Conservation (phyloP, 2,888 invertebrate genomes). For the Blomia tropicalis region DNA sequence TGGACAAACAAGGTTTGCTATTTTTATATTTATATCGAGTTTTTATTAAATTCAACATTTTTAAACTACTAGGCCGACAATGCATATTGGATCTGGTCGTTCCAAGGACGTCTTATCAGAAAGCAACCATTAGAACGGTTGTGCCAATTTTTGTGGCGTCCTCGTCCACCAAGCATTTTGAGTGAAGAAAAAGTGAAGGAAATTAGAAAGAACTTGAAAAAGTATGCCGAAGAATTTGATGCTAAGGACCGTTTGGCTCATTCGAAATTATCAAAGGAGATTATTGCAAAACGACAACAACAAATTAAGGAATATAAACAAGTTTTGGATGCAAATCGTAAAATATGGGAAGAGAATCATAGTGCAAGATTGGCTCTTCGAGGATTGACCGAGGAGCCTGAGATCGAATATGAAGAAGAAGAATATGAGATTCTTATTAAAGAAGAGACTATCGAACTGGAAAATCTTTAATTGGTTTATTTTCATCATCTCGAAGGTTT, state of each 20-base stretch:
- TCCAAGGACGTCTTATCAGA: constrained; percentile 64
- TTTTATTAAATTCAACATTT: neutral
- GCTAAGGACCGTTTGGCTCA: constrained; percentile 83
- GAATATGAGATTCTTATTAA: constrained; percentile 93
- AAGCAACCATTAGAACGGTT: constrained; percentile 79
- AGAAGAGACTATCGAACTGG: constrained; percentile 71
- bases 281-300: constrained; percentile 74
- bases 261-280: constrained; percentile 68
- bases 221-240: constrained; percentile 87
- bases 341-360: constrained; percentile 61
- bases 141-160: constrained; percentile 88
- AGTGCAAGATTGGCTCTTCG: constrained; percentile 47
- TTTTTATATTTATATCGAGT: neutral
- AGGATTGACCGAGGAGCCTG: constrained; percentile 2
- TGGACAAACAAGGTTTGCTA: constrained; percentile 73
- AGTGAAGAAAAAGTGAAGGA: constrained; percentile 65
- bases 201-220: constrained; percentile 91
- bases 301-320: constrained; percentile 70
- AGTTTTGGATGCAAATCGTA: constrained; percentile 56
- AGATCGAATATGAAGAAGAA: constrained; percentile 75
- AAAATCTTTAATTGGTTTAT: too few relatives aligned
- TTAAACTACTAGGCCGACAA: constrained; percentile 42
- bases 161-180: constrained; percentile 71
- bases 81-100: constrained; percentile 94
- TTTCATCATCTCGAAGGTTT: too few relatives aligned